These are phyloP conservation scores for Acronicta aceris DNA, from an alignment of 2,888 invertebrate genomes.

Conservation along the genomic window DNA sequence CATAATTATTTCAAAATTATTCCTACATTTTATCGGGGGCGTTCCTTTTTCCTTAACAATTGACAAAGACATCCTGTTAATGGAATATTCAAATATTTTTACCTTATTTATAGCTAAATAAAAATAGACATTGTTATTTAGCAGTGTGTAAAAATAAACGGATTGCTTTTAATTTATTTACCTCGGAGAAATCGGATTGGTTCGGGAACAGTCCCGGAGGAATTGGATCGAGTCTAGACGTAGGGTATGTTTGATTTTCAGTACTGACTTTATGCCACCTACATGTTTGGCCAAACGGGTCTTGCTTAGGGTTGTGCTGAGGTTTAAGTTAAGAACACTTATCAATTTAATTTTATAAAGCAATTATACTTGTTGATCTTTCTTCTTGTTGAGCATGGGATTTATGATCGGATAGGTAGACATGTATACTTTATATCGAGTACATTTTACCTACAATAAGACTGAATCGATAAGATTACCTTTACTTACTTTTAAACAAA, in stretches of 20 bases:
- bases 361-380: too few relatives aligned
- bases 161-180: constrained; percentile 74
- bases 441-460: too few relatives aligned
- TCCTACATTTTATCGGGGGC: not conserved
- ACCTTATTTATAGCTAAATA: constrained; percentile 3
- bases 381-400: too few relatives aligned
- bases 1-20: constrained; percentile 1
- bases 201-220: constrained; percentile 65
- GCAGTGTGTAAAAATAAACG: constrained; percentile 68
- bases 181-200: constrained; percentile 66
- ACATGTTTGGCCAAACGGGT: constrained; percentile 26
- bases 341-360: not conserved
- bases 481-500: too few relatives aligned
- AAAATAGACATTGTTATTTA: constrained; percentile 36
- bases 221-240: constrained; percentile 73
- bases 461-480: too few relatives aligned
- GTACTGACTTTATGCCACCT: constrained; percentile 45
- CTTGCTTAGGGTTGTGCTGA: constrained; percentile 10
- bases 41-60: constrained; percentile 2
- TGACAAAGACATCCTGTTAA: not conserved
- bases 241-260: constrained; percentile 67
- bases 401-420: too few relatives aligned
- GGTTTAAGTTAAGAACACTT: not conserved
- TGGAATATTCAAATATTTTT: constrained; percentile 13
- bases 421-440: too few relatives aligned